Evolutionary conservation across 2,113 vertebrate species (phyloP).

Genomic region (Labeo catla): DNA sequence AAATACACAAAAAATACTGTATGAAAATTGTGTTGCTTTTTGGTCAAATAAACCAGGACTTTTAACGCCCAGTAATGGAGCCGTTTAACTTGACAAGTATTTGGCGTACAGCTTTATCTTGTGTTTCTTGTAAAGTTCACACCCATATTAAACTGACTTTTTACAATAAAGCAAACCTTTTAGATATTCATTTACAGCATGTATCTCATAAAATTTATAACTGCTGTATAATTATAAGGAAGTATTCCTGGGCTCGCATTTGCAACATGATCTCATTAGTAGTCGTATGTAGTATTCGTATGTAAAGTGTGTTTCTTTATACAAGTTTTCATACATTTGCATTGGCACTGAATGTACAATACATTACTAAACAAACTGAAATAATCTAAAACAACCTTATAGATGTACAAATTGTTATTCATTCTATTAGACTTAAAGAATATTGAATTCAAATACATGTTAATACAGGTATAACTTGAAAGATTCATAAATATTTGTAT

Average conservation of each 20-base stretch:
- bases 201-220: background rate
- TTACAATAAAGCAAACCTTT: background rate
- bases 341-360: background rate
- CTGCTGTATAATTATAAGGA: background rate
- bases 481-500: too few species aligned
- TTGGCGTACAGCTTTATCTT: background rate
- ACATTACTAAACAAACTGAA: background rate
- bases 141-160: background rate
- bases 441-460: background rate
- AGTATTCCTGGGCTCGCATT: background rate
- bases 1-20: background rate
- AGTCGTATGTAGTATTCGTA: background rate
- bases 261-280: slow-evolving; percentile 4
- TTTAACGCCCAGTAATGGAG: background rate
- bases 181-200: background rate
- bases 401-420: background rate
- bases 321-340: background rate
- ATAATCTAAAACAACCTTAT: background rate
- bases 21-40: background rate
- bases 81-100: background rate
- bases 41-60: background rate
- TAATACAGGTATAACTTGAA: too few species aligned
- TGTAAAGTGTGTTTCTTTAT: slow-evolving; percentile 16
- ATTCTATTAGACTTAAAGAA: background rate
- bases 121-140: background rate